Percentiles rank a stretch among this genome's conserved stretches.
Evolutionary conservation across 1,140 invertebrate genomes (phyloP).

Genomic region (Lethrus apterus): DNA sequence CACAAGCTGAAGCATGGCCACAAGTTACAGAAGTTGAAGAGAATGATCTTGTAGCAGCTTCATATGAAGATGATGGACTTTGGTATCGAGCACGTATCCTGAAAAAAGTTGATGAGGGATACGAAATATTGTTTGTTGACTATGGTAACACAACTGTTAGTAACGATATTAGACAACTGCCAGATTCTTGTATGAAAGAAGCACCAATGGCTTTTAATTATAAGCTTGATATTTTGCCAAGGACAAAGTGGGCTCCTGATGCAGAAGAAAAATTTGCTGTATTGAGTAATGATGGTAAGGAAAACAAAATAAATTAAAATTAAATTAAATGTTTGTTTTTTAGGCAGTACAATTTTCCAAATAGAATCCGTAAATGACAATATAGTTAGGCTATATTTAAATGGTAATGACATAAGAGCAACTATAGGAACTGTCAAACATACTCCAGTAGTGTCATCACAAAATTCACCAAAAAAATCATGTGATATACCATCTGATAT

Average conservation of each 20-base stretch:
- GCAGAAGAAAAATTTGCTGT: constrained; percentile 55
- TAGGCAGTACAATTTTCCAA: constrained; percentile 27
- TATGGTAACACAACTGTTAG: constrained; percentile 56
- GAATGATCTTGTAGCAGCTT: constrained; percentile 50
- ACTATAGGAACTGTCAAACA: constrained; percentile 24
- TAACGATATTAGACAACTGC: constrained; percentile 48
- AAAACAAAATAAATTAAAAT: not conserved
- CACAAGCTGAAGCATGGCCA: not conserved
- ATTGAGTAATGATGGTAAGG: constrained; percentile 31
- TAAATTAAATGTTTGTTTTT: constrained; percentile 11
- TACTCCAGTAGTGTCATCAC: constrained; percentile 12
- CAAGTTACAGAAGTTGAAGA: constrained; percentile 43
- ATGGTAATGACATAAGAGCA: constrained; percentile 28
- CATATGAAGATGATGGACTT: constrained; percentile 53
- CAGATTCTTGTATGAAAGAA: constrained; percentile 46
- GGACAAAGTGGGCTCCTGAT: constrained; percentile 52
- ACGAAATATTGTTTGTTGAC: constrained; percentile 59
- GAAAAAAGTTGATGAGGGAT: constrained; percentile 46
- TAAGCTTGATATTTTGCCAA: constrained; percentile 49
- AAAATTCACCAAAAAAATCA: constrained; percentile 17
- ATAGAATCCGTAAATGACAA: constrained; percentile 27
- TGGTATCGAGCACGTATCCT: constrained; percentile 57
- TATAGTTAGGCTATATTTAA: constrained; percentile 26
- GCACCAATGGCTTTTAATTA: constrained; percentile 52
- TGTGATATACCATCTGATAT: too few species aligned